These are phyloP conservation scores for Leptinotarsa juncta DNA, from an alignment of 2,888 invertebrate species.

Conservation along the genomic window DNA sequence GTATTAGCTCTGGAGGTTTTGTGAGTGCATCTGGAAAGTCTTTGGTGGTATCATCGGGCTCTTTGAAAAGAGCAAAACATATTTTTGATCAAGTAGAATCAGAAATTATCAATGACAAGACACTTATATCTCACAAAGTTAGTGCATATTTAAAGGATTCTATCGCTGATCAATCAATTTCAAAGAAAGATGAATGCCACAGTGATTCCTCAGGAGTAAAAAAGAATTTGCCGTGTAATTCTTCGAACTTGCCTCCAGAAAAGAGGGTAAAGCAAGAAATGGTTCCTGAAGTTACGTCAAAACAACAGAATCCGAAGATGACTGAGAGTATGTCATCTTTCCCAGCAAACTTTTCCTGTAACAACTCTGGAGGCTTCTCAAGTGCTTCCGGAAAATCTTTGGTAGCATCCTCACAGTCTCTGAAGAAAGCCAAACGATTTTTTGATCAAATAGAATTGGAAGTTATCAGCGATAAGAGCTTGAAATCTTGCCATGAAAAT, in stretches of 20 bases:
- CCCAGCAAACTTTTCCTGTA: background rate
- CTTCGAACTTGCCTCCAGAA: no score
- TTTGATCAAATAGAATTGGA: slow-evolving; percentile 51
- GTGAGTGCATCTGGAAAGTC: slow-evolving; percentile 62
- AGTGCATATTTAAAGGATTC: background rate
- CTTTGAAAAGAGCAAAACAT: slow-evolving; percentile 23
- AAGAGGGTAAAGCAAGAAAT: no score
- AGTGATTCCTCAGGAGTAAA: background rate
- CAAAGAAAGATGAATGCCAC: background rate
- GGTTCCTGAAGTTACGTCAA: no score
- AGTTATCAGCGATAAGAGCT: background rate
- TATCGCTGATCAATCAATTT: background rate
- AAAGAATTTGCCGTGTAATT: no score
- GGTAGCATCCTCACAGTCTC: slow-evolving; percentile 45
- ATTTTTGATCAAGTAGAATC: slow-evolving; percentile 22
- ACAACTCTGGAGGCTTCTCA: slow-evolving; percentile 22
- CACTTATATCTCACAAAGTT: background rate
- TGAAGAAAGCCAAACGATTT: slow-evolving; percentile 58
- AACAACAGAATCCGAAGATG: no score
- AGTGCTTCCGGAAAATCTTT: slow-evolving; percentile 35
- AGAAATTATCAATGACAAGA: background rate
- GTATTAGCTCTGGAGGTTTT: slow-evolving; percentile 59
- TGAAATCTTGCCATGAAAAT: background rate
- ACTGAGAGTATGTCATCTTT: background rate
- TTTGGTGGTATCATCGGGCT: slow-evolving; percentile 20